Base-by-base conservation (phyloP, 2,113 vertebrate species). In the Bos javanicus region DNA sequence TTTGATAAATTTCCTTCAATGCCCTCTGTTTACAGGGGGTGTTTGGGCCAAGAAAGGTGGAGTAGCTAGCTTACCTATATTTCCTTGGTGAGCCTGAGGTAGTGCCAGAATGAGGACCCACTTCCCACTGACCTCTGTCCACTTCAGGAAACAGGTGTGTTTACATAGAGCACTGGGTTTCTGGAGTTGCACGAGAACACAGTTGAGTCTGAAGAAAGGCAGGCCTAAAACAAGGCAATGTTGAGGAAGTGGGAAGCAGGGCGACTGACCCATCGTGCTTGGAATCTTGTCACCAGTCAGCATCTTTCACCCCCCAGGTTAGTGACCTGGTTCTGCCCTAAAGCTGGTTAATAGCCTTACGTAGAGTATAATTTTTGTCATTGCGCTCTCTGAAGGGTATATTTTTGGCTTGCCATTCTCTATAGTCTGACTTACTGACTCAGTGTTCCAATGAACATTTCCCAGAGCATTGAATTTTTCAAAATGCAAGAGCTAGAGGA, bases 391-490 rank as follows among this genome's bases (percentile, higher is more conserved):
- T 26, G n/a, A 82, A 96, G 46, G 33, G 67, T 26, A 0, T 91
- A 43, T 95, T 93, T 94, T 80, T 90, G 89, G 67, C 50, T 95
- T 56, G 46, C 71, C 48, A 23, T 92, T 94, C 48, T 91, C 67
- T 94, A 2, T 19, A 46, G 39, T 67, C 54, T 86, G 94, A 92
- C 95, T 90, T 64, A 46, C 57, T 1, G 19, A 94, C 87, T 85
- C 94, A 62, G 0, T 82, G 74, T 97, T 64, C 39, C 82, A 62
- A 19, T 64, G 94, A 90, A 87, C 92, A 93, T 67, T 93, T 94
- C 82, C 39, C 78, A 94, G 82, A 89, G 83, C 89, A 94, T 3
- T 46, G 86, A 81, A 52, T n/a, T 71, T 80, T 83, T 92, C 52
- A 76, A 74, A 82, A 43, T 21, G 48, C 60, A 62, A 2, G 13